Percentiles rank a stretch among this genome's conserved stretches.
These are phyloP conservation scores for Rhinichthys osculus DNA, from an alignment of 2,797 vertebrate genomes.

Conservation along the genomic window DNA sequence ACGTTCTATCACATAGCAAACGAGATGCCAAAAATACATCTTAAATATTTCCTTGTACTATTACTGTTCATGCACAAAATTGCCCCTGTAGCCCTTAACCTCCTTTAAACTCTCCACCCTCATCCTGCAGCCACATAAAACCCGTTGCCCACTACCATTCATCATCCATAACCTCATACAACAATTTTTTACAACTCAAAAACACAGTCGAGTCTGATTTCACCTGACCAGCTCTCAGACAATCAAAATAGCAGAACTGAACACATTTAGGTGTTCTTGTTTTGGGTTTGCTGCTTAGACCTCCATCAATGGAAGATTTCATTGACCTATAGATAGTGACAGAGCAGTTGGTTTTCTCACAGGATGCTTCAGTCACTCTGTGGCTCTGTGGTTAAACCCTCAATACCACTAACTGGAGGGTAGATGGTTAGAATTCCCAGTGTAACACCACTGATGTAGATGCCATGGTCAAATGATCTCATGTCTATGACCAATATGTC, in stretches of 20 bases:
- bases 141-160: neutral
- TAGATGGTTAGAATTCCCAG: neutral
- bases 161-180: conserved; percentile 23
- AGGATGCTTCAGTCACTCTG: conserved; percentile 27
- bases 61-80: neutral
- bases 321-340: conserved; percentile 21
- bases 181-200: conserved; percentile 12
- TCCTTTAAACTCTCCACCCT: neutral
- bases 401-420: conserved; percentile 29
- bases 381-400: conserved; percentile 19
- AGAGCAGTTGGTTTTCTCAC: conserved; percentile 32
- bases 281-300: conserved; percentile 8
- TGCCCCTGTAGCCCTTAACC: conserved; percentile 19
- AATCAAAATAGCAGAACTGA: conserved; percentile 4
- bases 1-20: neutral
- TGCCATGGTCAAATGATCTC: conserved; percentile 14
- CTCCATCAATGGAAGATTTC: conserved; percentile 6
- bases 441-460: conserved; percentile 16
- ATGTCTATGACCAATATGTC: conserved; percentile 13
- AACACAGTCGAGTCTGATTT: neutral
- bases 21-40: neutral
- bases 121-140: conserved; percentile 25
- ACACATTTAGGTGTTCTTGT: neutral
- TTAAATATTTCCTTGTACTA: neutral
- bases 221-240: neutral